These are phyloP conservation scores for Achatina immaculata DNA, from an alignment of 1,140 invertebrate genomes.

Conservation along the genomic window DNA sequence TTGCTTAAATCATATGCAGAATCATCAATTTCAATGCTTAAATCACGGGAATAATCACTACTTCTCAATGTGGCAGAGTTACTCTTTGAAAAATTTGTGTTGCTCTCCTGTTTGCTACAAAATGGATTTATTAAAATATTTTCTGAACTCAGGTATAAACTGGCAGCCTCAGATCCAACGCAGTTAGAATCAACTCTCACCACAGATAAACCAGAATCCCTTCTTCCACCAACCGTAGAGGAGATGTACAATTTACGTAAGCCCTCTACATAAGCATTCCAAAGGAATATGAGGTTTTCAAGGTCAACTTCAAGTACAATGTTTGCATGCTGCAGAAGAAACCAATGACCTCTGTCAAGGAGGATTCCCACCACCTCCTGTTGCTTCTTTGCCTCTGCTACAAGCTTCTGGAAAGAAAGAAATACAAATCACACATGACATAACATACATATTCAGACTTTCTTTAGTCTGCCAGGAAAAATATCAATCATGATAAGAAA, in stretches of 20 bases:
- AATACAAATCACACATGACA: not conserved
- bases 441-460: not conserved
- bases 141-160: not conserved
- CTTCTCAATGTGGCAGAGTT: not conserved
- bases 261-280: slow-evolving; percentile 35
- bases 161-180: not conserved
- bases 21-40: no score
- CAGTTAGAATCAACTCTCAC: not conserved
- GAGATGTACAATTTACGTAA: not conserved
- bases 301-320: slow-evolving; percentile 33
- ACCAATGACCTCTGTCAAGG: slow-evolving; percentile 24
- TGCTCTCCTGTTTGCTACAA: not conserved
- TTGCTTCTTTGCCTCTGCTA: slow-evolving; percentile 34
- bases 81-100: not conserved
- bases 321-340: slow-evolving; percentile 25
- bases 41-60: no score
- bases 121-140: not conserved
- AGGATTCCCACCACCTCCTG: slow-evolving; percentile 35
- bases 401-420: slow-evolving; percentile 40
- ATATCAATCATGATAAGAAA: not conserved
- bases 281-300: slow-evolving; percentile 35
- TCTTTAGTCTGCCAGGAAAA: not conserved
- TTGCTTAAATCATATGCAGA: no score
- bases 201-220: not conserved
- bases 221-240: not conserved